A percentile compares a stretch with the other conserved stretches of the same genome.
Conservation (phyloP, 2,888 invertebrate species). For the Capitulum mitella region DNA sequence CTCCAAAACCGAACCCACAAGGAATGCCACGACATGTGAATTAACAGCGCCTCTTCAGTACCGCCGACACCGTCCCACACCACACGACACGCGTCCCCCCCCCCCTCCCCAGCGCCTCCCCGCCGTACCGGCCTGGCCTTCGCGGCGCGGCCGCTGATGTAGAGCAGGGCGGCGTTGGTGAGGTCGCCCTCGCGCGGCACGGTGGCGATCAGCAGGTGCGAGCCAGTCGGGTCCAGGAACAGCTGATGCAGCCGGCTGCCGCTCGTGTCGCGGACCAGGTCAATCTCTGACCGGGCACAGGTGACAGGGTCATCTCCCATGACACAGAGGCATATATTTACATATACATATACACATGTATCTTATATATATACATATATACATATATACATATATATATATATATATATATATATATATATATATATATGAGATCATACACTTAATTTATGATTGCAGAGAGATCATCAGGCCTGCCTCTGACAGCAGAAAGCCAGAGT, state of each 20-base stretch:
- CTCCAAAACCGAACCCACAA: too few species aligned
- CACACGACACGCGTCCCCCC: too few species aligned
- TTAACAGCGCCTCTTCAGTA: too few species aligned
- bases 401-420: conserved; percentile 14
- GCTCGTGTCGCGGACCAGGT: conserved; percentile 57
- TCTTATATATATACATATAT: conserved; percentile 21
- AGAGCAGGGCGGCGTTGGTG: conserved; percentile 40
- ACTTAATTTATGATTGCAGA: too few species aligned
- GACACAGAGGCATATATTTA: neutral
- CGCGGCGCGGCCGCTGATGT: neutral
- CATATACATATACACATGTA: too few species aligned
- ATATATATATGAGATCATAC: conserved; percentile 42
- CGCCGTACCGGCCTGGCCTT: neutral
- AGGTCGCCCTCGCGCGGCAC: conserved; percentile 43
- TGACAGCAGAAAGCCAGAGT: too few species aligned
- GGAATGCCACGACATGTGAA: too few species aligned
- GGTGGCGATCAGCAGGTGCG: conserved; percentile 62
- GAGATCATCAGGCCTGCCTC: too few species aligned
- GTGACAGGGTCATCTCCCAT: neutral
- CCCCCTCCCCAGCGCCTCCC: neutral
- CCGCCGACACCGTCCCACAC: too few species aligned
- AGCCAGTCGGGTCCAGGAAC: conserved; percentile 78
- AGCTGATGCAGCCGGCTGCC: conserved; percentile 58
- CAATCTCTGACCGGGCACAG: conserved; percentile 56
- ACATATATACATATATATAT: neutral